phyloP scores from a whole-genome alignment of 2,797 vertebrate species.

The Crypturellus tataupa region DNA sequence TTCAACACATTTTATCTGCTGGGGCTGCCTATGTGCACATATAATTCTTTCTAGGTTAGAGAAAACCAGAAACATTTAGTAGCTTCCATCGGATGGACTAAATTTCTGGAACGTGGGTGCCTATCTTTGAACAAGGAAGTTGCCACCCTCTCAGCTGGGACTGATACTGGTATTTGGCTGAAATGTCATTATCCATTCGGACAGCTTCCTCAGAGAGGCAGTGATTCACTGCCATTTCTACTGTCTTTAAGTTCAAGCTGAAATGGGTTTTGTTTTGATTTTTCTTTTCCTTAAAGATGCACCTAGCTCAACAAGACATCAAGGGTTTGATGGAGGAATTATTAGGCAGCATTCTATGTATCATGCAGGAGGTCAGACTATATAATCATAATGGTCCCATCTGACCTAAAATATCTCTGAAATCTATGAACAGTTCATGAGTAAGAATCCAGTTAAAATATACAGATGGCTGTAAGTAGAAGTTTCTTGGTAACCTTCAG shows the following conservation, averaged over 20 bases:
- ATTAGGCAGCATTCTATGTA: not conserved
- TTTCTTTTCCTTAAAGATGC: not conserved
- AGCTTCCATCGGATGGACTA: not conserved
- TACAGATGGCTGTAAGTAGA: not conserved
- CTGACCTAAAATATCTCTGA: not conserved
- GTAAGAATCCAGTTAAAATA: not conserved
- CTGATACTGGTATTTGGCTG: not conserved
- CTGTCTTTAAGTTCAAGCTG: not conserved
- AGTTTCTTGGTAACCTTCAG: constrained; percentile 17
- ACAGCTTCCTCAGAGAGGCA: not conserved
- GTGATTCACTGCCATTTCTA: not conserved
- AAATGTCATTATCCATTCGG: not conserved
- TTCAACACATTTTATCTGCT: not conserved
- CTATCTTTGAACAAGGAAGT: not conserved
- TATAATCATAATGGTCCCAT: not conserved
- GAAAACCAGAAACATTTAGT: not conserved
- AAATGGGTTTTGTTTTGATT: not conserved
- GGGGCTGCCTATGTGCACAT: not conserved
- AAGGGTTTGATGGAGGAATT: not conserved
- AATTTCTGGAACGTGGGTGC: not conserved
- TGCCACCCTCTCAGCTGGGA: not conserved
- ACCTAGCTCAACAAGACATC: not conserved
- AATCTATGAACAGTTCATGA: not conserved
- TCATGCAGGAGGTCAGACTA: not conserved
- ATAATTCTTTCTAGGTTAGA: not conserved